Conservation (phyloP, 2,113 vertebrate genomes). For the Gymnocephalus cernua region DNA sequence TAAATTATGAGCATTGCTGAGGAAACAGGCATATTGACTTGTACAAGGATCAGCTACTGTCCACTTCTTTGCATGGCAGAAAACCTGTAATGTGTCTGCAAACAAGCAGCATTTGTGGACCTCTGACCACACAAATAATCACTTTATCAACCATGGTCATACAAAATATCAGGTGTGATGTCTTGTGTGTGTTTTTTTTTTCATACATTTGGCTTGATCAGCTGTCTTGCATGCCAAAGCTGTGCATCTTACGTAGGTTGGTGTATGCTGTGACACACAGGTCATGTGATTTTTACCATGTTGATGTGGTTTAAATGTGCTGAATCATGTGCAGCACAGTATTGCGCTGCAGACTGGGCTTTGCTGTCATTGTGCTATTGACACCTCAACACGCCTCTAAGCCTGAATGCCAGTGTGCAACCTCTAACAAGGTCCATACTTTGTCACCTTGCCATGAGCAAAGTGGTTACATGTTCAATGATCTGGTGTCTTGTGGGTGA, state of each 20-base stretch:
- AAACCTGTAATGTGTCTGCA: not conserved
- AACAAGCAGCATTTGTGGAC: not conserved
- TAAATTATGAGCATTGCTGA: not conserved
- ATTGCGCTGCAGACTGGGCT: not conserved
- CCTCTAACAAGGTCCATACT: not conserved
- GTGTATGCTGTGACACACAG: not conserved
- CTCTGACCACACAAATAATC: not conserved
- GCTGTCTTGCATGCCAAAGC: not conserved
- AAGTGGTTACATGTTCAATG: not conserved
- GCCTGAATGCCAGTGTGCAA: not conserved
- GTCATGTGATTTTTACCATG: not conserved
- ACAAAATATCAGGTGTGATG: not conserved
- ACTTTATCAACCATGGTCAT: not conserved
- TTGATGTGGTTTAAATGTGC: slow-evolving; percentile 13
- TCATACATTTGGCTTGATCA: not conserved
- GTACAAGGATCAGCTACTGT: not conserved
- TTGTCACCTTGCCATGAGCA: not conserved
- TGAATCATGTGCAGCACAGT: slow-evolving; percentile 19
- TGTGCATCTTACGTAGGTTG: not conserved
- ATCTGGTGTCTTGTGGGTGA: not conserved
- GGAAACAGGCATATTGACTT: slow-evolving; percentile 15
- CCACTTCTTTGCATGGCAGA: not conserved
- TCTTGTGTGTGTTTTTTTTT: not conserved
- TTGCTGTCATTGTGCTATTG: not conserved
- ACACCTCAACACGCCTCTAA: not conserved